These are phyloP conservation scores for Loriculus beryllinus DNA, from an alignment of 2,797 vertebrate genomes.

Conservation along the genomic window DNA sequence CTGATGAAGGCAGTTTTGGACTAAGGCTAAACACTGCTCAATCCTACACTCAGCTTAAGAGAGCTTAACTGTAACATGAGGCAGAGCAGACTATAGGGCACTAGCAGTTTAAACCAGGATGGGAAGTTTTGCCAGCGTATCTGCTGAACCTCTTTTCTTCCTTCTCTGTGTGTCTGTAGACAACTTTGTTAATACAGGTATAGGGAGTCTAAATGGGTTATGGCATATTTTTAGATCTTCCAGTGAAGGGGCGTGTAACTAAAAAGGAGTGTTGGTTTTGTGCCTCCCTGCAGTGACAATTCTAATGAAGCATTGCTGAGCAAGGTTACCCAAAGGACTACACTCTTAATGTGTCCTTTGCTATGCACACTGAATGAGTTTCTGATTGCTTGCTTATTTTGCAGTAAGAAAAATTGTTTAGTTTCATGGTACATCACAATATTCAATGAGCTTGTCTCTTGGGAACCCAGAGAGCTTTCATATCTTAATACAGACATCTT, in stretches of 20 bases:
- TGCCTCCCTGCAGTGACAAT: not conserved
- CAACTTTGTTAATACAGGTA: not conserved
- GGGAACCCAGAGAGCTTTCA: conserved; percentile 5
- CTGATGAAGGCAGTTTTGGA: not conserved
- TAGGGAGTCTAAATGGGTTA: not conserved
- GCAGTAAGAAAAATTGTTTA: not conserved
- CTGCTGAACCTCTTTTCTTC: not conserved
- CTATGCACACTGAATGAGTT: not conserved
- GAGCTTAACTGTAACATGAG: not conserved
- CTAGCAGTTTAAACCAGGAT: not conserved
- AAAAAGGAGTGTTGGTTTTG: not conserved
- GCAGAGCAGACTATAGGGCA: not conserved
- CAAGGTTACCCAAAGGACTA: not conserved
- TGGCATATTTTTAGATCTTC: not conserved
- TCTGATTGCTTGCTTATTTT: not conserved
- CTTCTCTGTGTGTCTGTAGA: not conserved
- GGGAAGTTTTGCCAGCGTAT: not conserved
- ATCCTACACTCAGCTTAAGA: not conserved
- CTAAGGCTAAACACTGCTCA: not conserved
- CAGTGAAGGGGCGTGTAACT: not conserved
- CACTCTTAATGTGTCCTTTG: not conserved
- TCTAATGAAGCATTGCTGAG: not conserved
- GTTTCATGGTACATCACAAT: conserved; percentile 1
- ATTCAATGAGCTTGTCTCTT: not conserved
- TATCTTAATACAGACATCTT: conserved; percentile 39